phyloP scores from a whole-genome alignment of 1,140 invertebrate genomes.

The Drosophila navojoa region DNA sequence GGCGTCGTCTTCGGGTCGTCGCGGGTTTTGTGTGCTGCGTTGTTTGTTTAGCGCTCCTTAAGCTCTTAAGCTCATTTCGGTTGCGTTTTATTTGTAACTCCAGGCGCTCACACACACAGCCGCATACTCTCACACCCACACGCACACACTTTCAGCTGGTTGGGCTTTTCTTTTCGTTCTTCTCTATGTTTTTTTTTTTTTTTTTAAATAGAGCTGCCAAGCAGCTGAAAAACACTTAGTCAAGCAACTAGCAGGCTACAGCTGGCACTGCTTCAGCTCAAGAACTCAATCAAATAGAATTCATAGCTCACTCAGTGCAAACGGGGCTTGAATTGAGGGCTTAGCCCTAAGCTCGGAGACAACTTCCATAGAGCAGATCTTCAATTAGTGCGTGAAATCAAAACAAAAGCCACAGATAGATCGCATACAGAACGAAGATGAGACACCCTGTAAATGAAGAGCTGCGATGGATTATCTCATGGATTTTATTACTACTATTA shows the following conservation, averaged over 20 bases:
- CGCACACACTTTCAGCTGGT: constrained; percentile 14
- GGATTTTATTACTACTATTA: no score
- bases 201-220: constrained; percentile 75
- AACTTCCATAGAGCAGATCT: background rate
- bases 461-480: no score
- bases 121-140: constrained; percentile 2
- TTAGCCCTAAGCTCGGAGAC: background rate
- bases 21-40: constrained; percentile 74
- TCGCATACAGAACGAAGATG: no score
- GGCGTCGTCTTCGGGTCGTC: constrained; percentile 36
- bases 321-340: background rate
- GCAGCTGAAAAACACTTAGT: constrained; percentile 69
- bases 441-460: no score
- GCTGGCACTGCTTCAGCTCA: constrained; percentile 41
- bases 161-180: constrained; percentile 40
- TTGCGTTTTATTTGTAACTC: constrained; percentile 82
- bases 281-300: constrained; percentile 6
- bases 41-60: constrained; percentile 81
- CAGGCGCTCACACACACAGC: constrained; percentile 47
- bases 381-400: constrained; percentile 2
- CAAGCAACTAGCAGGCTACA: constrained; percentile 64
- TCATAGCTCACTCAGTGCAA: constrained; percentile 1
- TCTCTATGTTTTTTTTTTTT: constrained; percentile 36
- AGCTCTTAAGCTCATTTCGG: constrained; percentile 81
- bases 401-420: background rate